phyloP scores from a whole-genome alignment of 1,140 invertebrate species.

The Drosophila bocki region DNA sequence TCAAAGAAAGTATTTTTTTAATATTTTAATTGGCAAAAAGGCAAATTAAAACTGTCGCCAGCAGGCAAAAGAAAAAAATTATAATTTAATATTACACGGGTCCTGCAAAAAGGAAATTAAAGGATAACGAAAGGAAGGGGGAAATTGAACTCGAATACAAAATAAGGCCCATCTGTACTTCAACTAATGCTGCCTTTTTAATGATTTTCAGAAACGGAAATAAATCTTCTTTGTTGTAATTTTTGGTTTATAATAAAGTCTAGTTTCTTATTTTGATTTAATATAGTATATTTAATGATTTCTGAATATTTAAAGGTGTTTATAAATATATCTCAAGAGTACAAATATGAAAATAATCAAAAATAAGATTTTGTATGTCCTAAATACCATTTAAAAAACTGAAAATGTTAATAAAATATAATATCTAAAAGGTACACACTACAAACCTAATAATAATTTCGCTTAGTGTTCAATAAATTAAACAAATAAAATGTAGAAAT shows the following conservation, averaged over 20 bases:
- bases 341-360: too few relatives aligned
- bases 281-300: too few relatives aligned
- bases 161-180: not conserved
- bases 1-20: constrained; percentile 50
- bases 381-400: too few relatives aligned
- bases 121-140: constrained; percentile 4
- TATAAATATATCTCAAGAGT: too few relatives aligned
- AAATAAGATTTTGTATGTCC: too few relatives aligned
- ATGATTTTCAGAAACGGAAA: not conserved
- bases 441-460: too few relatives aligned
- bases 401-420: too few relatives aligned
- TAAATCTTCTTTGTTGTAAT: too few relatives aligned
- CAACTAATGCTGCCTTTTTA: not conserved
- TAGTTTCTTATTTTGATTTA: too few relatives aligned
- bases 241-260: too few relatives aligned
- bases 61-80: not conserved
- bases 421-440: too few relatives aligned
- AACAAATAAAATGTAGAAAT: constrained; percentile 1
- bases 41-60: constrained; percentile 40
- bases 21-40: constrained; percentile 61
- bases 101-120: not conserved
- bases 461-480: not conserved
- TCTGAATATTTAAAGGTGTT: too few relatives aligned
- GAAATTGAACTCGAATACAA: constrained; percentile 12
- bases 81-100: constrained; percentile 23